Percentiles rank a stretch among this genome's conserved stretches.
Evolutionary conservation across 1,140 invertebrate species (phyloP).

Genomic region (Drosophila santomea): DNA sequence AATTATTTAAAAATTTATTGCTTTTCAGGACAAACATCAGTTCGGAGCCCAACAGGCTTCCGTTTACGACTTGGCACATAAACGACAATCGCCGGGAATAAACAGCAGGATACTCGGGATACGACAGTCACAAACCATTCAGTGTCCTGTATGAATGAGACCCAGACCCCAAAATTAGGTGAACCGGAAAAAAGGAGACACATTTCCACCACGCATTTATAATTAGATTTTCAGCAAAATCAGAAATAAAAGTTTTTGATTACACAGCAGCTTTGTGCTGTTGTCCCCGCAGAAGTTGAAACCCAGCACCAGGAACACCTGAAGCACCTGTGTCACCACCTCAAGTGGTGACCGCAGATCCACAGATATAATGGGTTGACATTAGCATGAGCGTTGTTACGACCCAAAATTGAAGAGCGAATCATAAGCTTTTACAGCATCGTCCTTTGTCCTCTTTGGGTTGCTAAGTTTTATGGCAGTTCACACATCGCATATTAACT

Average conservation of each 20-base stretch:
- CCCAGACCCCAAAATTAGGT: not conserved
- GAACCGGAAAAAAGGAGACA: constrained; percentile 40
- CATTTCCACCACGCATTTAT: constrained; percentile 75
- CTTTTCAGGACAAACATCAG: constrained; percentile 10
- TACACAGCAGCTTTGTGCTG: constrained; percentile 62
- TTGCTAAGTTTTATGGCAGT: constrained; percentile 36
- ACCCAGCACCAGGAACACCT: constrained; percentile 5
- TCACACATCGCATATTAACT: constrained; percentile 48
- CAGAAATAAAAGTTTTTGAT: constrained; percentile 80
- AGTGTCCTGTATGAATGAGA: not conserved
- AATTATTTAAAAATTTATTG: constrained; percentile 54
- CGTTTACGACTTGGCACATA: constrained; percentile 41
- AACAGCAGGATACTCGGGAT: constrained; percentile 21
- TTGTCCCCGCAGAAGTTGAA: constrained; percentile 37
- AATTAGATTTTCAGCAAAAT: constrained; percentile 75
- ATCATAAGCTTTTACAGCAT: constrained; percentile 7
- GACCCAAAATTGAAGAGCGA: constrained; percentile 50
- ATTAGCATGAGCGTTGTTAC: constrained; percentile 66
- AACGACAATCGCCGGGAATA: constrained; percentile 18
- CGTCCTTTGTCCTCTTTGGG: constrained; percentile 2
- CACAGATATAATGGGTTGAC: constrained; percentile 25
- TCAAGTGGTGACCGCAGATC: constrained; percentile 39
- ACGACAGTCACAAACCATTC: constrained; percentile 11
- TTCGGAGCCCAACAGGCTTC: constrained; percentile 2
- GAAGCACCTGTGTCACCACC: constrained; percentile 35